These are phyloP conservation scores for Melipona beecheii DNA, from an alignment of 2,888 invertebrate species.

Conservation along the genomic window DNA sequence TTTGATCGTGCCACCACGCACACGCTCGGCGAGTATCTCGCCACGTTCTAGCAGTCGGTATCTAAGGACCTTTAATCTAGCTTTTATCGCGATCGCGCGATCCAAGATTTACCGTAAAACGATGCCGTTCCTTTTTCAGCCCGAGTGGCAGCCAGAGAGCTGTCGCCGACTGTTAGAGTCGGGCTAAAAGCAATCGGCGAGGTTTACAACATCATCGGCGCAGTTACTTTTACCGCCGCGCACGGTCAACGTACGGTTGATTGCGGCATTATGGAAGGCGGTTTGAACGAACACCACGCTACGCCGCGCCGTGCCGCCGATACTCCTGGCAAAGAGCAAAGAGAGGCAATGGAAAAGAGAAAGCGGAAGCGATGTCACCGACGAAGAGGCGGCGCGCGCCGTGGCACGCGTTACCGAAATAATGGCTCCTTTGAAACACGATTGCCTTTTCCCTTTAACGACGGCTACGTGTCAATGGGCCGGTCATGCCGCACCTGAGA, in stretches of 20 bases:
- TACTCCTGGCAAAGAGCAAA: constrained; percentile 20
- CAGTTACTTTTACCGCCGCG: constrained; percentile 66
- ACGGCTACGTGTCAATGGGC: constrained; percentile 67
- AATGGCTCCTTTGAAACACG: constrained; percentile 67
- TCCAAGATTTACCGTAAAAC: constrained; percentile 38
- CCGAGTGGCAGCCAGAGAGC: not conserved
- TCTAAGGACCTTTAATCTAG: constrained; percentile 50
- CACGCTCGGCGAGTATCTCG: not conserved
- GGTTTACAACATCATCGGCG: constrained; percentile 57
- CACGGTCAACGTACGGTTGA: constrained; percentile 65
- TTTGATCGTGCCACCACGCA: not conserved
- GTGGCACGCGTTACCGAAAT: constrained; percentile 48
- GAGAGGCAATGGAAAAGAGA: constrained; percentile 36
- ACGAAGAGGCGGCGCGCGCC: constrained; percentile 1
- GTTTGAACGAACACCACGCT: constrained; percentile 51
- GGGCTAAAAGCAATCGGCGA: constrained; percentile 47
- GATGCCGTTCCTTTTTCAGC: constrained; percentile 1
- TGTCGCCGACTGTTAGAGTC: not conserved
- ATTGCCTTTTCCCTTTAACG: constrained; percentile 65
- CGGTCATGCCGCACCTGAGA: constrained; percentile 50
- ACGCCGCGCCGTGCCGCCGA: not conserved
- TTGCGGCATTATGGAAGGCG: constrained; percentile 57
- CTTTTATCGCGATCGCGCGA: constrained; percentile 53
- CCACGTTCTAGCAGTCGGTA: not conserved
- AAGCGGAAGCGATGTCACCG: constrained; percentile 31